These are phyloP conservation scores for Paracanthobrama guichenoti DNA, from an alignment of 2,113 vertebrate species.

Conservation along the genomic window DNA sequence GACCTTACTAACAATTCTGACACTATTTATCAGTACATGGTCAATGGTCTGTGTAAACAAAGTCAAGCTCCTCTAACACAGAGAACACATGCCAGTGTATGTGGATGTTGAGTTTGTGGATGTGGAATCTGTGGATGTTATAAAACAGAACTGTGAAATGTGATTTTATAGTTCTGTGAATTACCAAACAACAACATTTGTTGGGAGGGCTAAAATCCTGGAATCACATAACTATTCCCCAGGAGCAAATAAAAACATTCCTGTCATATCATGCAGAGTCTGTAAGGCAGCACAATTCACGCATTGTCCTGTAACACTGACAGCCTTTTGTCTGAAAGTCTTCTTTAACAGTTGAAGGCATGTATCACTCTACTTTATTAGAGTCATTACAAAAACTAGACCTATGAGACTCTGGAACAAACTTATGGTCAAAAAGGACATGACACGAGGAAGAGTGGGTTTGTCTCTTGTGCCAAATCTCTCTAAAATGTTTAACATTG, in stretches of 20 bases:
- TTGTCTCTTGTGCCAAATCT: not conserved
- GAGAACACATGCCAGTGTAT: not conserved
- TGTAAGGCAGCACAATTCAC: constrained; percentile 45
- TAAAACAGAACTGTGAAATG: not conserved
- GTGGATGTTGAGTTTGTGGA: too few relatives aligned
- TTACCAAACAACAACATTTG: constrained; percentile 43
- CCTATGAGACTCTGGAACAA: not conserved
- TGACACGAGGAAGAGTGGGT: not conserved
- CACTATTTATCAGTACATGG: not conserved
- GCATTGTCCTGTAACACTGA: constrained; percentile 55
- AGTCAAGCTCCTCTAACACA: not conserved
- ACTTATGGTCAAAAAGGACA: not conserved
- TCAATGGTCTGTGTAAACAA: not conserved
- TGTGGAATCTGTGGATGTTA: too few relatives aligned
- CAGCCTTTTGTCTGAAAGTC: constrained; percentile 52
- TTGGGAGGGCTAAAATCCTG: constrained; percentile 8
- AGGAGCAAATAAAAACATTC: constrained; percentile 49
- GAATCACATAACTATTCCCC: constrained; percentile 33
- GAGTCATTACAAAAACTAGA: constrained; percentile 33
- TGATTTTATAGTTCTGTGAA: constrained; percentile 16
- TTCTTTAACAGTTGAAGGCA: constrained; percentile 44
- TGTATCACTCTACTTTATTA: constrained; percentile 42
- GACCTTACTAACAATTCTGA: not conserved
- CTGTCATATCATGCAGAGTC: constrained; percentile 40
- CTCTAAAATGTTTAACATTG: not conserved